Percentiles rank a stretch among this genome's conserved stretches.
These are phyloP conservation scores for Falco peregrinus DNA, from an alignment of 2,797 vertebrate genomes.

Conservation along the genomic window DNA sequence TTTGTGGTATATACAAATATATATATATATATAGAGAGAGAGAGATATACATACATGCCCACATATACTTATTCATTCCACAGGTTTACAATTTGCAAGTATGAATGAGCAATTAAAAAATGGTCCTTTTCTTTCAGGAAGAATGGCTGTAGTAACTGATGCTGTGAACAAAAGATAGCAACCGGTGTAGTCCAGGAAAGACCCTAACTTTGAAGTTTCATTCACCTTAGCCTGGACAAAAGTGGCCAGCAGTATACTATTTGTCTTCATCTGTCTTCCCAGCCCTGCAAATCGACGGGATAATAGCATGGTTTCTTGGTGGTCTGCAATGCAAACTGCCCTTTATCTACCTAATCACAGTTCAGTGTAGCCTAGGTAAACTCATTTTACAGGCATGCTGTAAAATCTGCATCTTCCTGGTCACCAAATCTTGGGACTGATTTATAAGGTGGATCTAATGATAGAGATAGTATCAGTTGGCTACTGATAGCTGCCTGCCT, in stretches of 20 bases:
- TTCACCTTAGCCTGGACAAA: slow-evolving; percentile 44
- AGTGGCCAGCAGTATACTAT: not conserved
- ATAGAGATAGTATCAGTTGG: not conserved
- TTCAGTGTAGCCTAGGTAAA: slow-evolving; percentile 47
- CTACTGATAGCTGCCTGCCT: slow-evolving; percentile 18
- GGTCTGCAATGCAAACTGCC: slow-evolving; percentile 38
- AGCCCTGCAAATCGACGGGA: slow-evolving; percentile 47
- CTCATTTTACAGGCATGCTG: slow-evolving; percentile 23
- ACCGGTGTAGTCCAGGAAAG: not conserved
- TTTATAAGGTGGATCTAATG: not conserved
- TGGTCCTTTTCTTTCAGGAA: not conserved
- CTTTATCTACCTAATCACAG: slow-evolving; percentile 56
- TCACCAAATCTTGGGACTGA: not conserved
- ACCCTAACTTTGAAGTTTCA: slow-evolving; percentile 41
- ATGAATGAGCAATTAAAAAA: not conserved
- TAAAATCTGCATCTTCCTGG: not conserved
- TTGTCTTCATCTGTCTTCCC: slow-evolving; percentile 74
- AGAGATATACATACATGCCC: not conserved
- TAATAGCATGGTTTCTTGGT: slow-evolving; percentile 31
- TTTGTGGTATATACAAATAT: not conserved
- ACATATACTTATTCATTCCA: not conserved
- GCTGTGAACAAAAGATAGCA: not conserved
- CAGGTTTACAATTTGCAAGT: not conserved
- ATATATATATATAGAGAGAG: too few species aligned
- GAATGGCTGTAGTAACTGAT: not conserved